phyloP scores from a whole-genome alignment of 2,888 invertebrate genomes.

The Ariolimax columbianus region DNA sequence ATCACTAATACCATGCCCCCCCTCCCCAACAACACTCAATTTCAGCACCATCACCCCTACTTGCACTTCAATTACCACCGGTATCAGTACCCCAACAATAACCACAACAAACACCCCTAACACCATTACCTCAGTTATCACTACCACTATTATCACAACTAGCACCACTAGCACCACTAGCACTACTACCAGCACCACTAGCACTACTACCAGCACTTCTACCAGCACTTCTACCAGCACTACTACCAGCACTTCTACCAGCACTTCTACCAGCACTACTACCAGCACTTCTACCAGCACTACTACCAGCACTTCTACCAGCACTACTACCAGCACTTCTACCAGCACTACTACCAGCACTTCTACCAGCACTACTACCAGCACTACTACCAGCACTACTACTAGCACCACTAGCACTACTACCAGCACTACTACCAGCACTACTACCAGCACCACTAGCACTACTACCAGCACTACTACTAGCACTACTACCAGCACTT shows the following conservation, averaged over 20 bases:
- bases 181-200: no score
- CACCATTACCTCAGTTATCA: no score
- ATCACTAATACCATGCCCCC: no score
- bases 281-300: neutral
- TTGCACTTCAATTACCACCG: no score
- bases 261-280: neutral
- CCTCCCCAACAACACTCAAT: no score
- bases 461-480: neutral
- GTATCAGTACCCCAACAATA: no score
- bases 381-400: neutral
- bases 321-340: conserved; percentile 29
- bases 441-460: no score
- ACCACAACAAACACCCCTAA: no score
- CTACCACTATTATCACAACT: no score
- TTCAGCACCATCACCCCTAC: no score
- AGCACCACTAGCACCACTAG: no score
- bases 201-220: neutral
- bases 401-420: neutral
- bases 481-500: no score
- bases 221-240: conserved; percentile 3
- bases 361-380: conserved; percentile 13
- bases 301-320: conserved; percentile 16
- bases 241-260: neutral
- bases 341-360: conserved; percentile 25
- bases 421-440: neutral